Conservation (phyloP, 2,113 vertebrate species). For the Pampusana beccarii region DNA sequence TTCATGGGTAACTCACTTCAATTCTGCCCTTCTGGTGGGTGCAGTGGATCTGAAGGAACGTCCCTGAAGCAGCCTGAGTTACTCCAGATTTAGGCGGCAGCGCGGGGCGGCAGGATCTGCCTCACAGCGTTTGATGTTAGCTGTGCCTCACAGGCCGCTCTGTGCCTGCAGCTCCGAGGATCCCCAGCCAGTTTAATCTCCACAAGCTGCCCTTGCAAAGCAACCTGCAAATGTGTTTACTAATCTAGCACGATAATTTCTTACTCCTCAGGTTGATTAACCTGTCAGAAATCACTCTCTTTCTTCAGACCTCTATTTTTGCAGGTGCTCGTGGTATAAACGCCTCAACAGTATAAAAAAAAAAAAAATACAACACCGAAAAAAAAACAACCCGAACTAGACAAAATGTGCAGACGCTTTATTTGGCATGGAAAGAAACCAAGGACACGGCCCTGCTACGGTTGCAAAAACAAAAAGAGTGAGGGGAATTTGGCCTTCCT, state of each 20-base stretch:
- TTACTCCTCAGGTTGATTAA: not conserved
- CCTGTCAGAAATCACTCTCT: not conserved
- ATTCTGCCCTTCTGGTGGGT: not conserved
- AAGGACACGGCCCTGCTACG: constrained; percentile 23
- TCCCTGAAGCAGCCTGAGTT: not conserved
- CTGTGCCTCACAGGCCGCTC: not conserved
- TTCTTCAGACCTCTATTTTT: constrained; percentile 40
- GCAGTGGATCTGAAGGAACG: not conserved
- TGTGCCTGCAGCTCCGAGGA: not conserved
- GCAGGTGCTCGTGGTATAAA: constrained; percentile 32
- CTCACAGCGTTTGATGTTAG: not conserved
- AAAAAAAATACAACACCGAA: too few species aligned
- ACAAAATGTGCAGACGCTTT: constrained; percentile 59
- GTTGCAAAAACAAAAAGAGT: constrained; percentile 30
- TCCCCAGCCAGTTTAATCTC: not conserved
- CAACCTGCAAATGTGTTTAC: not conserved
- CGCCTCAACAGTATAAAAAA: not conserved
- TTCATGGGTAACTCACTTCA: not conserved
- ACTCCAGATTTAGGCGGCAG: not conserved
- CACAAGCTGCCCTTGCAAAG: not conserved
- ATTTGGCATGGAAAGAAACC: constrained; percentile 63
- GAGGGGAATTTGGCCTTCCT: constrained; percentile 49
- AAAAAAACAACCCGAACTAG: not conserved
- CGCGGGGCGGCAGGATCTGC: not conserved
- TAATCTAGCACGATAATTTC: not conserved